These are phyloP conservation scores for Tiaroga cobitis DNA, from an alignment of 2,797 vertebrate species.

Conservation along the genomic window DNA sequence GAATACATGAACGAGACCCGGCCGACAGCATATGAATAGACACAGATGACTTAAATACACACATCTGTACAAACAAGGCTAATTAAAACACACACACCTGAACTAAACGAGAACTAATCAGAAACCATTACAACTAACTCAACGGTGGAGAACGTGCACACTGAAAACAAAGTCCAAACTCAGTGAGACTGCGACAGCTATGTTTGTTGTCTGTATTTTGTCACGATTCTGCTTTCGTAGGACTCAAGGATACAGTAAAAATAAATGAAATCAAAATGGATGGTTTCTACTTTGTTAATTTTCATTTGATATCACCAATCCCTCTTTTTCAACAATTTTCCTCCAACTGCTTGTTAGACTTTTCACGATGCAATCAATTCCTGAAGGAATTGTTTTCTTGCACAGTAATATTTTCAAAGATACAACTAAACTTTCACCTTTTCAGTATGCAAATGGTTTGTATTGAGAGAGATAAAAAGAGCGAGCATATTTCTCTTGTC, in stretches of 20 bases:
- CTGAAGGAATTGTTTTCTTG: background rate
- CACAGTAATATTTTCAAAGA: background rate
- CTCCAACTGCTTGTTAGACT: background rate
- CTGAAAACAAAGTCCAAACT: no score
- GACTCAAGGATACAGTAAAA: background rate
- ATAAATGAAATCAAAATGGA: background rate
- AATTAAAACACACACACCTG: no score
- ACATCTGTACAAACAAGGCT: no score
- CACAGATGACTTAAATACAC: no score
- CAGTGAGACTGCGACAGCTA: no score
- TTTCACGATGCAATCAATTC: background rate
- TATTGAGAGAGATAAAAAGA: conserved; percentile 9
- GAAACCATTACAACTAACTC: no score
- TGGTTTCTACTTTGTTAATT: background rate
- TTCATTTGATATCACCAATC: background rate
- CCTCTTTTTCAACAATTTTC: background rate
- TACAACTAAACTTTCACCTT: background rate
- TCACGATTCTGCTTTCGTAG: background rate
- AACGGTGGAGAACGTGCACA: no score
- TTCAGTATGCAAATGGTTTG: background rate
- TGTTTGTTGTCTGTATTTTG: background rate
- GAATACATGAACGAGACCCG: no score
- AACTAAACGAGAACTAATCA: no score
- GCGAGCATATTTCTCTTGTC: conserved; percentile 12
- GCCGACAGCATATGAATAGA: no score